These are phyloP conservation scores for Drosophila dives DNA, from an alignment of 2,888 invertebrate genomes.

Conservation along the genomic window DNA sequence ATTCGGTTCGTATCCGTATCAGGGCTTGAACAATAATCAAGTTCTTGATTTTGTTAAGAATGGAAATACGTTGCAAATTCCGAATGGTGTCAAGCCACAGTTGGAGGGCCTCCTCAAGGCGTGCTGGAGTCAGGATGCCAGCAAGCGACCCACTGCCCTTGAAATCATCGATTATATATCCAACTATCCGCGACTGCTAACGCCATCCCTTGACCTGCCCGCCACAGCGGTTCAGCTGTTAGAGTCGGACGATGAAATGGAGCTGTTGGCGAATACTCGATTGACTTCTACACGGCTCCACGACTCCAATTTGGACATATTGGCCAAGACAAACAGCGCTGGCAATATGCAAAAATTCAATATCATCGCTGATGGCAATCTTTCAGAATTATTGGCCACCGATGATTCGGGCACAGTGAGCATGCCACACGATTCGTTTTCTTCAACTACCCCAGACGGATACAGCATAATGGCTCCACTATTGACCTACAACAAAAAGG, in stretches of 20 bases:
- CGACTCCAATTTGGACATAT: conserved; percentile 52
- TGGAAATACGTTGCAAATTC: conserved; percentile 90
- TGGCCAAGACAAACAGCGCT: conserved; percentile 34
- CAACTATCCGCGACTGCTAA: conserved; percentile 90
- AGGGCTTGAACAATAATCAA: conserved; percentile 93
- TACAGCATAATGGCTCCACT: conserved; percentile 82
- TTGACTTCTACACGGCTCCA: conserved; percentile 53
- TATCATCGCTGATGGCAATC: conserved; percentile 11
- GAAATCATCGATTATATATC: conserved; percentile 93
- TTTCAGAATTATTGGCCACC: conserved; percentile 5
- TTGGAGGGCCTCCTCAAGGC: conserved; percentile 92
- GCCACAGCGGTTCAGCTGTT: conserved; percentile 90
- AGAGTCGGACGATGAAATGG: conserved; percentile 85
- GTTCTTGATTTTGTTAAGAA: conserved; percentile 92
- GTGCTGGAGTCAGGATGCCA: conserved; percentile 91
- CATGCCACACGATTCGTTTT: conserved; percentile 37
- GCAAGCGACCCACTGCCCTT: conserved; percentile 90
- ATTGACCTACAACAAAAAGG: conserved; percentile 54
- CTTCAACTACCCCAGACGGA: conserved; percentile 75
- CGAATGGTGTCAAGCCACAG: conserved; percentile 91
- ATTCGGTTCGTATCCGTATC: conserved; percentile 96
- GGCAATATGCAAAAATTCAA: conserved; percentile 35
- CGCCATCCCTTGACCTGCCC: conserved; percentile 92
- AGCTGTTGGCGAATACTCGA: conserved; percentile 71
- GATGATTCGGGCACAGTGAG: conserved; percentile 10